Evolutionary conservation across 2,113 vertebrate genomes (phyloP), one percentile per base, ranked within the genome.

Genomic region (Eubucco bourcierii): DNA sequence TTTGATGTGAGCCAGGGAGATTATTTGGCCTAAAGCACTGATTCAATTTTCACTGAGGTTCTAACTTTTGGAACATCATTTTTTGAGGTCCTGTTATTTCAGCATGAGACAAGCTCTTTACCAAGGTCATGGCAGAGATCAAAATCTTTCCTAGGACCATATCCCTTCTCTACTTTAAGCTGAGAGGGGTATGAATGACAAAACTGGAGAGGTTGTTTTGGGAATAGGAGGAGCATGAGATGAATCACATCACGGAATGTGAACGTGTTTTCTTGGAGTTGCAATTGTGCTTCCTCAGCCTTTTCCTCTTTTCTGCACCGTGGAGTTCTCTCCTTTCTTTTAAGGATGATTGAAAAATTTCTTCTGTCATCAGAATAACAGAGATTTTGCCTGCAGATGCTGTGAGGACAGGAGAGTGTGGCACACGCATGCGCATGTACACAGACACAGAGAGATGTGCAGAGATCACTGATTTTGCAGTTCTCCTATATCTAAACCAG

Each of bases 221-320:
- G 68, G 85, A 73, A 46, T 24, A 91, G 55, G 34, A 91, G 34
- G 60, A 2, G 1, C 46, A 77, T 39, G 56, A 59, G 73, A 64
- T 71, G 60, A 80, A 79, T 55, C 44, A 37, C 1, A 0, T 27
- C 44, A 44, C 3, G 3, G 79, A 87, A 66, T 0, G 0, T 4
- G 13, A 65, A 61, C 0, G 4, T 18, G 33, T 58, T 91, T 68
- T 71, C 29, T 72, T 70, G 33, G 82, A 76, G 65, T 78, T 1
- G 3, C 25, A n/a, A 1, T 12, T 79, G 31, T n/a, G 56, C 55
- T 75, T 79, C 80, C 53, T 70, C 68, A 64, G 72, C 67, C 34
- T 78, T 56, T 50, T 55, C 70, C 68, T n/a, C 21, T 37, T 80
- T 28, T 37, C 61, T 75, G 52, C 1, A 7, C 39, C 55, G n/a